Base-by-base conservation (phyloP, 2,797 vertebrate genomes). In the Tolypeutes matacus region DNA sequence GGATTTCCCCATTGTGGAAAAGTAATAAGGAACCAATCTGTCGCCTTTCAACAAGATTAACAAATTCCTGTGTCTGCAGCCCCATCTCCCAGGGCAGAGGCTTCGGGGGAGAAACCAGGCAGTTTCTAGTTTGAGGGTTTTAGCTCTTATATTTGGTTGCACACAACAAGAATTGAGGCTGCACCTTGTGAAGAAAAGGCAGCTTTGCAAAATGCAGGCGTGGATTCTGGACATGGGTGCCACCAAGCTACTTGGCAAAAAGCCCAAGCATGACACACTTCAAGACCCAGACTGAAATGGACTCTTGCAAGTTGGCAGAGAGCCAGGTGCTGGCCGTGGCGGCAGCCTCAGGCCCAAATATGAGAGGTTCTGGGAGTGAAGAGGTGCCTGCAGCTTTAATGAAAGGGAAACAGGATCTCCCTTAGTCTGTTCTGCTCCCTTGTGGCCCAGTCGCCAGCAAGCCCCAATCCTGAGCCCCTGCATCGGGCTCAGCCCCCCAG, bases 281-380 rank as follows among this genome's bases (percentile, higher is more conserved):
- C 84, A 62, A 75, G 94, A 73, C 65, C 39, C 21, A 2, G 10
- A 69, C 85, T 46, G 34, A 58, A 67, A 23, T 11, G 76, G 94
- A 94, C 78, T 87, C 56, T 85, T 34, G 34, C 9, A 34, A 12
- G 13, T 8, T 92, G 94, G 92, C 80, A 0, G 0, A 80, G 39
- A 20, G 49, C 87, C 93, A 95, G 64, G 85, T 62, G 36, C 86
- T 65, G 60, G 76, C 85, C 13, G 27, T 86, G 86, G 76, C 93
- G 34, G 23, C 39, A 51, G 93, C 53, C 51, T 2, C 46, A 36
- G 69, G 56, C 72, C 42, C 14, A 11, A 34, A 12, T n/a, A 69
- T 58, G 88, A 46, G 70, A 29, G 51, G 13, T 29, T 62, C 94
- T 72, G 83, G 70, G 58, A 42, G 56, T 36, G 49, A 73, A 69